Evolutionary conservation across 2,888 invertebrate species (phyloP), one percentile per base, ranked within the genome.

Genomic region (Balanococcus diminutus): DNA sequence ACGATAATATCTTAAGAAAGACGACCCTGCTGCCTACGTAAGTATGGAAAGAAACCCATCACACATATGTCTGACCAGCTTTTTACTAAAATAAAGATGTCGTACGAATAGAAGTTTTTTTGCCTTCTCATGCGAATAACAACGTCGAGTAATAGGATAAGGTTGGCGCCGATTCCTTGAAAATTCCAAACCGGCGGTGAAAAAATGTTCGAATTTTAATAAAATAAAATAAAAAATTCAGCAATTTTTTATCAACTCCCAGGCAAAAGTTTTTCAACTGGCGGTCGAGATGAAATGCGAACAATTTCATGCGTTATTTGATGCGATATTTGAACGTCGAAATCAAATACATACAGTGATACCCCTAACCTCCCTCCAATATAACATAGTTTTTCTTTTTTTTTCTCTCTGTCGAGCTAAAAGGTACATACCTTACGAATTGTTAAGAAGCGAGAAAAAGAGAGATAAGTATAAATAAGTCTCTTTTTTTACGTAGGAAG

Each of bases 71-170:
- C 61, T 61, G 61, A 61, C 61, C 61, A 25, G 22, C 25, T 61
- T 61, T 61, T 61, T 61, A 25, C 61, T 25, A 61, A 61, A 61
- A 61, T 61, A 61, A 61, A 61, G 61, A 61, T 25, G 61, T 25
- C 25, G 8, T 61, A 25, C 25, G 61, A 61, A 61, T 25, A 61
- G 56, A 61, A 25, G 25, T 61, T 25, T 61, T 25, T 61, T 9
- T 19, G 61, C 61, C 14, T 61, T 61, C 25, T 25, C 61, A 61
- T 25, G 1, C 61, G 61, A 61, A 61, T 61, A 61, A 25, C 61
- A 61, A n/a, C 19, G 25, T 11, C 61, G 25, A 61, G 61, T 11
- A 61, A 25, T 61, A 61, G 61, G 25, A 61, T 61, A 61, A 61
- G 19, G 25, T 61, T 61, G 61, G 61, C 61, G 61, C 61, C 61